These are phyloP conservation scores for Himantopus leucocephalus DNA, from an alignment of 2,113 vertebrate genomes.

Conservation along the genomic window DNA sequence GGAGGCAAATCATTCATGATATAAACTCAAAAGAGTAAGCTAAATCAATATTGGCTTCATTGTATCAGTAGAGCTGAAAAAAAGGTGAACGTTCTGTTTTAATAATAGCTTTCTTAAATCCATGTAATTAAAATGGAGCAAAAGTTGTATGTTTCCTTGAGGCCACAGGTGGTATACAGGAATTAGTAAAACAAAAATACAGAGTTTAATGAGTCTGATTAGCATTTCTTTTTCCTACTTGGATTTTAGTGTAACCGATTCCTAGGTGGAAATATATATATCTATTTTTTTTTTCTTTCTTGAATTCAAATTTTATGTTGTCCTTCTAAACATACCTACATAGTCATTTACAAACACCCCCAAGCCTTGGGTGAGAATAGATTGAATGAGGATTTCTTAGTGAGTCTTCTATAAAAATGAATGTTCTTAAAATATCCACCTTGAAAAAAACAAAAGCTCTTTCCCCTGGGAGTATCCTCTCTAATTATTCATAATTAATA, in stretches of 20 bases:
- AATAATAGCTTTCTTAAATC: neutral
- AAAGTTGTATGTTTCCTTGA: neutral
- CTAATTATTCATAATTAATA: slow-evolving; percentile 67
- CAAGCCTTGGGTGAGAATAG: neutral
- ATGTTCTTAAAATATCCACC: slow-evolving; percentile 1
- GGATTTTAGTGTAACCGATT: neutral
- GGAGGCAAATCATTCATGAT: neutral
- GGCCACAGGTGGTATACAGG: neutral
- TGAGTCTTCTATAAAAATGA: neutral
- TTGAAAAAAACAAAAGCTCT: neutral
- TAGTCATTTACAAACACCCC: neutral
- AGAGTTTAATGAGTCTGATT: too few relatives aligned
- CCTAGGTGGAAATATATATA: neutral
- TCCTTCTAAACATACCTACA: neutral
- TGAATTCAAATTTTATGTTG: neutral
- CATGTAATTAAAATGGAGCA: neutral
- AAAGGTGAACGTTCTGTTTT: neutral
- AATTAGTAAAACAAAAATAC: neutral
- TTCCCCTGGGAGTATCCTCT: neutral
- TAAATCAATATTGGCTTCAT: neutral
- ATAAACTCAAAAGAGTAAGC: neutral
- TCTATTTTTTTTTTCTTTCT: neutral
- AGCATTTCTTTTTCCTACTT: neutral
- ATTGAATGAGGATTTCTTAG: neutral
- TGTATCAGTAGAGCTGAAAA: neutral